Evolutionary conservation across 53 echinoderm and acorn worm species (phyloP).

Genomic region (Patiria pectinifera): DNA sequence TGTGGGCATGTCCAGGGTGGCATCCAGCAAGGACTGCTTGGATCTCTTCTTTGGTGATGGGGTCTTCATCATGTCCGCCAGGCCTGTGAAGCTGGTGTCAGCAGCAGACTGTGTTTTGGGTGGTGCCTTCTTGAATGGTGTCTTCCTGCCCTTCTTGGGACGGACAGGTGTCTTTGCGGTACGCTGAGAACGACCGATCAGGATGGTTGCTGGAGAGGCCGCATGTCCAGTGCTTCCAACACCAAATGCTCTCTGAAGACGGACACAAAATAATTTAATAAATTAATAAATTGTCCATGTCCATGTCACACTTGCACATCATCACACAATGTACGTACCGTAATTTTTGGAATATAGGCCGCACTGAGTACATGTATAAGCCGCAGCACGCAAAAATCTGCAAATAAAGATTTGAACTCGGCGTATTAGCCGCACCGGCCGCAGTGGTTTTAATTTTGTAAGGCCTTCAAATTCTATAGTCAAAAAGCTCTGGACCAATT

Average conservation of each 20-base stretch:
- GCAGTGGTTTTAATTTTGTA: too few species aligned
- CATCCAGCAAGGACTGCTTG: slow-evolving; percentile 51
- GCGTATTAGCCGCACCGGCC: too few species aligned
- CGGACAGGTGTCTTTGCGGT: slow-evolving; percentile 81
- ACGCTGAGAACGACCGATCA: slow-evolving; percentile 76
- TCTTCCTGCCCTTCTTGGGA: slow-evolving; percentile 93
- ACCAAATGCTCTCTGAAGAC: slow-evolving; percentile 59
- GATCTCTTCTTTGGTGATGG: slow-evolving; percentile 72
- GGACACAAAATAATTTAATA: background rate
- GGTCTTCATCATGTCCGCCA: slow-evolving; percentile 81
- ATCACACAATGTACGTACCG: too few species aligned
- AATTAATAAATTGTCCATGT: background rate
- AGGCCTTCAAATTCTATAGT: too few species aligned
- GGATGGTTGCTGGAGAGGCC: slow-evolving; percentile 94
- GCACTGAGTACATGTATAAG: too few species aligned
- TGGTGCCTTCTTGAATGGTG: slow-evolving; percentile 84
- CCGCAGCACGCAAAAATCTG: too few species aligned
- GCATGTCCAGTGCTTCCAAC: slow-evolving; percentile 98
- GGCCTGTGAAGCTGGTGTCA: slow-evolving; percentile 84
- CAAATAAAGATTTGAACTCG: too few species aligned
- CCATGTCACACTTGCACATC: background rate
- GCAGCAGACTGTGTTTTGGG: slow-evolving; percentile 67
- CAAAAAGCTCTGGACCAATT: too few species aligned
- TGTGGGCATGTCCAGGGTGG: slow-evolving; percentile 75
- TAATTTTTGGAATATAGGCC: too few species aligned